Conservation (phyloP, 2,113 vertebrate genomes). For the Ivindomyrus marchei region DNA sequence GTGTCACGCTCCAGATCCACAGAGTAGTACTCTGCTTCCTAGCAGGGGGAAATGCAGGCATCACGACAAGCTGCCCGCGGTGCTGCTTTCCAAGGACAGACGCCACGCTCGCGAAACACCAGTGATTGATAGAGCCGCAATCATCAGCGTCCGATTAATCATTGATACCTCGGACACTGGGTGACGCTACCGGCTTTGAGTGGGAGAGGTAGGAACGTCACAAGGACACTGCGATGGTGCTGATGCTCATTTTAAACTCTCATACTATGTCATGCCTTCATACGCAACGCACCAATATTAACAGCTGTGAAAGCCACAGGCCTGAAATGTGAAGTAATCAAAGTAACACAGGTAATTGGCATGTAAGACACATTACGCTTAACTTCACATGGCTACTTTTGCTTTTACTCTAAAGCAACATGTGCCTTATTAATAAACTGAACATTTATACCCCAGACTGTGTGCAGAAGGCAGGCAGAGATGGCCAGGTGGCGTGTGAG, state of each 20-base stretch:
- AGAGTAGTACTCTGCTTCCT: slow-evolving; percentile 91
- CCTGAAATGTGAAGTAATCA: not conserved
- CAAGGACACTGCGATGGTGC: slow-evolving; percentile 39
- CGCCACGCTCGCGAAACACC: slow-evolving; percentile 50
- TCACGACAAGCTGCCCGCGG: not conserved
- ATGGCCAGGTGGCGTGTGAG: not conserved
- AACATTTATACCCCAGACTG: not conserved
- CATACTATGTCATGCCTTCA: not conserved
- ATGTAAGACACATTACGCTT: not conserved
- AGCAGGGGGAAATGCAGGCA: slow-evolving; percentile 28
- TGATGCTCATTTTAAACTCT: not conserved
- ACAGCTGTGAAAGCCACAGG: not conserved
- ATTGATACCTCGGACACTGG: slow-evolving; percentile 49
- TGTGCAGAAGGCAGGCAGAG: not conserved
- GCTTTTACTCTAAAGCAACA: not conserved
- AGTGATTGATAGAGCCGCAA: slow-evolving; percentile 26
- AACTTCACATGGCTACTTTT: not conserved
- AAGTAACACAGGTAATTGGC: not conserved
- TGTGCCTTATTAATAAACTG: not conserved
- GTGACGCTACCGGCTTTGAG: slow-evolving; percentile 23
- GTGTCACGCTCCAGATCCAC: slow-evolving; percentile 93
- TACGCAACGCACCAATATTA: not conserved
- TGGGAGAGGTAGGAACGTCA: not conserved
- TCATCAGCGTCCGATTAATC: slow-evolving; percentile 49
- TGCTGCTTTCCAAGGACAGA: slow-evolving; percentile 45